Conservation (phyloP, 2,888 invertebrate genomes). For the Autographa gamma region DNA sequence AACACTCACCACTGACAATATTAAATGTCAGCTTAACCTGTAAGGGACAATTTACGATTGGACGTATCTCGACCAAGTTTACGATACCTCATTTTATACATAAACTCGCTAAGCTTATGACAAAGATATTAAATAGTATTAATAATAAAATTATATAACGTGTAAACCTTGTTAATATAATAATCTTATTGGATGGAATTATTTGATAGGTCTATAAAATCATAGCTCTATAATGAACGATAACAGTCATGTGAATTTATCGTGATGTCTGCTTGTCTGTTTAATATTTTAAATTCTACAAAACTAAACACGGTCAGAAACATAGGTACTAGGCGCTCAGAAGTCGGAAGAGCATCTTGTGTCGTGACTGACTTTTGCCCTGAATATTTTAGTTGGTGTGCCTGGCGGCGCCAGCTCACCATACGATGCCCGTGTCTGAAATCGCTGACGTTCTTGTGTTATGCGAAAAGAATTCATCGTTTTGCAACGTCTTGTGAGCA, state of each 20-base stretch:
- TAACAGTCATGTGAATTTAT: neutral
- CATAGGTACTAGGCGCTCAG: constrained; percentile 65
- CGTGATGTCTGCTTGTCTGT: constrained; percentile 1
- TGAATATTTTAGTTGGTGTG: constrained; percentile 83
- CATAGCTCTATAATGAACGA: neutral
- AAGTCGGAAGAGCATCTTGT: constrained; percentile 69
- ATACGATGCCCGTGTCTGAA: constrained; percentile 73
- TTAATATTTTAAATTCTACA: constrained; percentile 30
- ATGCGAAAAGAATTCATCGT: constrained; percentile 54
- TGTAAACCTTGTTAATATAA: constrained; percentile 26
- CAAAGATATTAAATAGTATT: constrained; percentile 34
- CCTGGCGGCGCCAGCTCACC: constrained; percentile 73
- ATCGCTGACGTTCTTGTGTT: constrained; percentile 61
- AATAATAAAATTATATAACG: constrained; percentile 27
- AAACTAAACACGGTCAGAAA: constrained; percentile 34
- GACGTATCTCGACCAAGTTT: constrained; percentile 40
- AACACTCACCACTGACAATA: constrained; percentile 38
- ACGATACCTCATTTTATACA: constrained; percentile 51
- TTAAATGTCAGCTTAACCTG: constrained; percentile 52
- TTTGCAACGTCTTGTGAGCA: constrained; percentile 43
- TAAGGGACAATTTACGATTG: constrained; percentile 46
- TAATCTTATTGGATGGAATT: constrained; percentile 20
- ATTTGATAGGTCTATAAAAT: neutral
- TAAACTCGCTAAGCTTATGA: constrained; percentile 38
- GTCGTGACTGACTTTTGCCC: constrained; percentile 87